Percentiles rank a stretch among this genome's conserved stretches.
Evolutionary conservation across 1,140 invertebrate genomes (phyloP).

Genomic region (Pararge aegeria): DNA sequence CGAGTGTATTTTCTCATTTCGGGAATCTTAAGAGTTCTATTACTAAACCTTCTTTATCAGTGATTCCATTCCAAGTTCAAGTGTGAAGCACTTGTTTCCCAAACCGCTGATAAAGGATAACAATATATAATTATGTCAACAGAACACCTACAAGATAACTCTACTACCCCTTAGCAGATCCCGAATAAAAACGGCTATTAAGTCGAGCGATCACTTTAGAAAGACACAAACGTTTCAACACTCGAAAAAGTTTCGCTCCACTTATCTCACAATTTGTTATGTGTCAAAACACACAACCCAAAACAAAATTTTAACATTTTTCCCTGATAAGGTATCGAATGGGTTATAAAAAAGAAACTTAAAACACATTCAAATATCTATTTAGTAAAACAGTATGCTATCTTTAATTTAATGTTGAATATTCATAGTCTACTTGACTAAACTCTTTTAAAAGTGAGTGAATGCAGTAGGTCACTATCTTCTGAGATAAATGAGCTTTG

Average conservation of each 20-base stretch:
- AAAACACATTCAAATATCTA: not conserved
- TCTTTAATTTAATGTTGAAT: not conserved
- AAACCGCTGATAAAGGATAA: too few species aligned
- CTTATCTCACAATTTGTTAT: constrained; percentile 29
- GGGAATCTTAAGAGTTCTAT: too few species aligned
- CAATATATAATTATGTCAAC: constrained; percentile 1
- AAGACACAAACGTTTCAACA: constrained; percentile 13
- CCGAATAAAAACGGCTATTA: not conserved
- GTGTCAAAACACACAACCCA: constrained; percentile 47
- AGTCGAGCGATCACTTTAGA: not conserved
- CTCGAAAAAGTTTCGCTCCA: constrained; percentile 16
- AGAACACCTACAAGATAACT: not conserved
- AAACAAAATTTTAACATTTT: constrained; percentile 6
- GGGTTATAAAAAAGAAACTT: not conserved
- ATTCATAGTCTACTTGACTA: constrained; percentile 8
- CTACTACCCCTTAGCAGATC: not conserved
- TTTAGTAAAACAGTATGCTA: not conserved
- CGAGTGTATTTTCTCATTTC: too few species aligned
- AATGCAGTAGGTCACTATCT: not conserved
- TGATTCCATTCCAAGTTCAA: too few species aligned
- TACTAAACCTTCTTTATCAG: too few species aligned
- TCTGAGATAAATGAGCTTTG: not conserved
- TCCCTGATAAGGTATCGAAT: constrained; percentile 1
- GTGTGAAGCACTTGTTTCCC: not conserved
- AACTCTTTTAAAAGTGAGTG: not conserved